Evolutionary conservation across 2,888 invertebrate genomes (phyloP).

Genomic region (Rhamnusium bicolor): DNA sequence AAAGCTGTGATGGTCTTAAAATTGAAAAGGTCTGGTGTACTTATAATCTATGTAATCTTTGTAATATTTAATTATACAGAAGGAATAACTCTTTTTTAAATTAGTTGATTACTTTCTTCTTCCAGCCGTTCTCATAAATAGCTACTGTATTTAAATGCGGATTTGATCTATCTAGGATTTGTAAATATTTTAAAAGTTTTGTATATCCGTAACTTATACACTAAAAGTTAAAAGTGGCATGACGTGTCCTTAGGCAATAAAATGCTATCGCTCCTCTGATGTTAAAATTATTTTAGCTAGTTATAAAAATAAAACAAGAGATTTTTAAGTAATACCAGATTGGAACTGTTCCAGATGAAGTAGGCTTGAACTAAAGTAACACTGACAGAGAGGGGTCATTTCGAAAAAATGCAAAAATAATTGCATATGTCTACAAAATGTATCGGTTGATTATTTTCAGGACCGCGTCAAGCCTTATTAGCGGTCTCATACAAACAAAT

Average conservation of each 20-base stretch:
- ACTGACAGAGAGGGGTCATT: not conserved
- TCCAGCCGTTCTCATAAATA: too few relatives aligned
- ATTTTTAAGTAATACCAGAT: conserved; percentile 1
- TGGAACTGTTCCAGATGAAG: conserved; percentile 29
- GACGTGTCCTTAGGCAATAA: conserved; percentile 1
- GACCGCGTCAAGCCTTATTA: too few relatives aligned
- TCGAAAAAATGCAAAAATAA: conserved; percentile 19
- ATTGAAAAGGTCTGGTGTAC: too few relatives aligned
- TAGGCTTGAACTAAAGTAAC: conserved; percentile 3
- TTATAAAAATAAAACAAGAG: conserved; percentile 30
- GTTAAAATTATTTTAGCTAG: conserved; percentile 12
- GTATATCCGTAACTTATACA: not conserved
- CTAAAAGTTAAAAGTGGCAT: not conserved
- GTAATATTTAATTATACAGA: too few relatives aligned
- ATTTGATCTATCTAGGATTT: too few relatives aligned
- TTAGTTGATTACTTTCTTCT: too few relatives aligned
- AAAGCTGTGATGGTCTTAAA: too few relatives aligned
- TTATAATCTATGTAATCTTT: too few relatives aligned
- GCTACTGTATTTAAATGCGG: too few relatives aligned
- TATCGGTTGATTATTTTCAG: conserved; percentile 10
- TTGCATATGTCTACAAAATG: not conserved
- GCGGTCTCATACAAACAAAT: too few relatives aligned
- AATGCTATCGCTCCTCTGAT: not conserved
- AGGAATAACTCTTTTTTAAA: too few relatives aligned
- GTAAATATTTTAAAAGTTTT: too few relatives aligned